A percentile compares a stretch with the other conserved stretches of the same genome.
These are phyloP conservation scores for Smittia sp. DNA, from an alignment of 2,888 invertebrate genomes.

Conservation along the genomic window DNA sequence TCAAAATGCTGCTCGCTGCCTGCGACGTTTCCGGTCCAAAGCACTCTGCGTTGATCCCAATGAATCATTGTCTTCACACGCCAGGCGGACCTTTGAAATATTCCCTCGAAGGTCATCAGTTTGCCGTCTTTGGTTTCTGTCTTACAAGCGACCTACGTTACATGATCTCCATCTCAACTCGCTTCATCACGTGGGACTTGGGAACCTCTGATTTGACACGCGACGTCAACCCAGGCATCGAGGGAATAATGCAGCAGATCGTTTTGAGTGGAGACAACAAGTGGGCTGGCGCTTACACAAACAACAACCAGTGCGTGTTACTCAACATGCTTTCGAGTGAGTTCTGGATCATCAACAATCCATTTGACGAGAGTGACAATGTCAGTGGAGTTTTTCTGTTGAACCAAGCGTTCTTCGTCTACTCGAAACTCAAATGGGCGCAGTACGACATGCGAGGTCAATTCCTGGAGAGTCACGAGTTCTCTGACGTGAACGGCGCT, in stretches of 20 bases:
- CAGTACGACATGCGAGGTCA: slow-evolving; percentile 77
- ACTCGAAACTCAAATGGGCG: slow-evolving; percentile 73
- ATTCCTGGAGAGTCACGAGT: slow-evolving; percentile 56
- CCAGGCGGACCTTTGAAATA: slow-evolving; percentile 99
- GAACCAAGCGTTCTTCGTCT: slow-evolving; percentile 72
- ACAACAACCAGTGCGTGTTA: slow-evolving; percentile 78
- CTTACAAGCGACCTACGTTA: slow-evolving; percentile 87
- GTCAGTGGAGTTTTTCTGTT: slow-evolving; percentile 66
- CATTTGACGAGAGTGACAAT: slow-evolving; percentile 65
- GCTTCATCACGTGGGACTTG: slow-evolving; percentile 95
- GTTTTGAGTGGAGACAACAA: slow-evolving; percentile 92
- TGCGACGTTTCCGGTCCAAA: slow-evolving; percentile 87
- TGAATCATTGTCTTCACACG: slow-evolving; percentile 94
- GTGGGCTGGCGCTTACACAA: slow-evolving; percentile 93
- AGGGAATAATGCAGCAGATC: slow-evolving; percentile 94
- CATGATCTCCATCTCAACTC: slow-evolving; percentile 93
- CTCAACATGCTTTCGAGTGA: slow-evolving; percentile 93
- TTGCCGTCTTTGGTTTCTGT: slow-evolving; percentile 91
- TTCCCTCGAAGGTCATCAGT: slow-evolving; percentile 96
- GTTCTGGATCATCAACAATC: slow-evolving; percentile 81
- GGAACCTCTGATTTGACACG: slow-evolving; percentile 92
- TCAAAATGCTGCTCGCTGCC: slow-evolving; percentile 82
- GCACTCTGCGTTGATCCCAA: slow-evolving; percentile 86
- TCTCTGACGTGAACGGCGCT: slow-evolving; percentile 50
- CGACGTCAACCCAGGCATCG: slow-evolving; percentile 88